Evolutionary conservation across 2,888 invertebrate genomes (phyloP), one percentile per base, ranked within the genome.

Genomic region (Lottia gigantea): DNA sequence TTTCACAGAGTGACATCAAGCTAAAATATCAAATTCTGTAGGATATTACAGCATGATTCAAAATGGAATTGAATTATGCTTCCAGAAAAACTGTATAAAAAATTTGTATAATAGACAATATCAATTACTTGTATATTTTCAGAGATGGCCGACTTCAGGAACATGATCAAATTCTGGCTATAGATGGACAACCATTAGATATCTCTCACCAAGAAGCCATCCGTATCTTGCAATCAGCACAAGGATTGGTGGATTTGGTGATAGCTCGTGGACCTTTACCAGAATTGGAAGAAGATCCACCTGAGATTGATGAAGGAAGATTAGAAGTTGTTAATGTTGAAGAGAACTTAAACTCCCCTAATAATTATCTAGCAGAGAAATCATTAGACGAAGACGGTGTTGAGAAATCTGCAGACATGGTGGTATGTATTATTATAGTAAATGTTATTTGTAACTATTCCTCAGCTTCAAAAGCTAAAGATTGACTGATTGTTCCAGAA

Each of bases 171-270:
- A 93, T 95, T 86, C 89, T 95, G 84, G 93, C 95, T 77, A 93
- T 95, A 84, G 95, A 95, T 90, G 93, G 93, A 83, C 93, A 93
- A 86, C 83, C 87, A 68, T 78, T 90, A 83, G 89, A 93, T 89
- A 93, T 95, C 90, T 94, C 94, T 78, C 95, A 95, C 87, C 94
- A 95, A 90, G 94, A 95, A 91, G 92, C 93, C 81, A 92, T 94
- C 87, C 91, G 92, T 84, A 92, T 93, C 84, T 90, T 94, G 83
- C 94, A 94, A 89, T 92, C 93, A 89, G 92, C 93, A 77, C 92
- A 93, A 82, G 94, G 89, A 16, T 80, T 85, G 71, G 89, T 89
- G 70, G 88, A 88, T 78, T 81, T 89, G 46, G 86, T 89, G 40
- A 85, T 89, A 71, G 89, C 89, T 63, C 82, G 89, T 64, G 87